phyloP scores from a whole-genome alignment of 2,113 vertebrate species.

The Thamnaconus septentrionalis region DNA sequence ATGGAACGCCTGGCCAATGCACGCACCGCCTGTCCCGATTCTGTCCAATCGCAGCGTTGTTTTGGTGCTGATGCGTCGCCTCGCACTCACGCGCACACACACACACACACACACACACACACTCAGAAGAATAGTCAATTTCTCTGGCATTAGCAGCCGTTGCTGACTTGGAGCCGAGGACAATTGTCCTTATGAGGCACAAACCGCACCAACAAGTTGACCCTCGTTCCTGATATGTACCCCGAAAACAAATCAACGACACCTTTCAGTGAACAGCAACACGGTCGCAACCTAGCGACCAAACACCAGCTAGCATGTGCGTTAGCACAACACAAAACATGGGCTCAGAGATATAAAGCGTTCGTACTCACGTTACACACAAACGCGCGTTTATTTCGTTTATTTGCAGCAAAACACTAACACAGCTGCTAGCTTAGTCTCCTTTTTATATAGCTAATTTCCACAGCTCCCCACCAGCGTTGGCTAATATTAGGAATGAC shows the following conservation, averaged over 20 bases:
- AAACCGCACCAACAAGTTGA: too few relatives aligned
- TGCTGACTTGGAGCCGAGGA: background rate
- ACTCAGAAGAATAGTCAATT: slow-evolving; percentile 41
- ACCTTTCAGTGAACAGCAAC: background rate
- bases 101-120: too few relatives aligned
- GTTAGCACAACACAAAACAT: slow-evolving; percentile 24
- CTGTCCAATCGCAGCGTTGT: slow-evolving; percentile 66
- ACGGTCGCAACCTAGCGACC: slow-evolving; percentile 25
- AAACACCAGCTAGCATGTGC: slow-evolving; percentile 33
- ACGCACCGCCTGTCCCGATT: background rate
- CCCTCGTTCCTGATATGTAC: too few relatives aligned
- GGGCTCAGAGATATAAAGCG: background rate
- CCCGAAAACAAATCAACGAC: too few relatives aligned
- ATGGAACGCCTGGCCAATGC: slow-evolving; percentile 9
- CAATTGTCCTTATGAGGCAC: background rate
- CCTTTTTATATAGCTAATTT: background rate
- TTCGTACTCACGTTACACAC: too few relatives aligned
- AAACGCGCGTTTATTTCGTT: too few relatives aligned
- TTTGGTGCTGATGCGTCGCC: slow-evolving; percentile 51
- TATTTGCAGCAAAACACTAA: too few relatives aligned
- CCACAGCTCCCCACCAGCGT: background rate
- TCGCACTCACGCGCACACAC: too few relatives aligned
- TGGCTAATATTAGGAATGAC: slow-evolving; percentile 57
- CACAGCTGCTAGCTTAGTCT: too few relatives aligned
- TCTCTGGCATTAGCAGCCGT: slow-evolving; percentile 19